A percentile compares a stretch with the other conserved stretches of the same genome.
Evolutionary conservation across 2,888 invertebrate species (phyloP).

Genomic region (Lysandra coridon): DNA sequence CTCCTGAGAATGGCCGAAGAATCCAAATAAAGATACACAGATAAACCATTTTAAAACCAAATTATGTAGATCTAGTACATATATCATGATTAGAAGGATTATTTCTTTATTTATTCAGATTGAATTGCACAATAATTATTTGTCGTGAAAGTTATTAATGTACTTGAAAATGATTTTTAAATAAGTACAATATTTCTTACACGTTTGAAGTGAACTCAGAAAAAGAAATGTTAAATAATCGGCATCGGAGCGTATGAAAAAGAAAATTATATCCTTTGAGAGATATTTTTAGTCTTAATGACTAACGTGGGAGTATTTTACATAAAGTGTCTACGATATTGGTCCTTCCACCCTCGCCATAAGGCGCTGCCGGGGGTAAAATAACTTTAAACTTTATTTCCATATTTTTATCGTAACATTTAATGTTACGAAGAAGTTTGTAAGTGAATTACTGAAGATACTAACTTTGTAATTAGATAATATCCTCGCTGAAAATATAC

Average conservation of each 20-base stretch:
- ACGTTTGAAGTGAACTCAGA: background rate
- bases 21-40: no score
- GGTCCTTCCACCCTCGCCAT: background rate
- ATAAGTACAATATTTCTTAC: background rate
- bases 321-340: background rate
- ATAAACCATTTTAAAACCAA: no score
- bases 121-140: no score
- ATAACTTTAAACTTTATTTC: background rate
- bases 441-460: constrained; percentile 5
- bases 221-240: background rate
- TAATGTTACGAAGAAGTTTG: background rate
- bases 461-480: background rate
- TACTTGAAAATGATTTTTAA: background rate
- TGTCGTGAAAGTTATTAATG: background rate
- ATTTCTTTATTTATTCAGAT: no score
- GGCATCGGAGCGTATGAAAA: background rate
- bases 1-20: no score
- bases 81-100: no score
- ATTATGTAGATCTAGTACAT: no score
- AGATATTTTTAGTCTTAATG: background rate
- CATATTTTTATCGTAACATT: background rate
- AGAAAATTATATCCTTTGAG: constrained; percentile 14
- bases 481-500: background rate
- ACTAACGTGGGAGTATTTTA: background rate
- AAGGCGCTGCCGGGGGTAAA: background rate